Percentiles rank a stretch among this genome's conserved stretches.
These are phyloP conservation scores for Drosophila hydei DNA, from an alignment of 1,140 invertebrate genomes.

Conservation along the genomic window DNA sequence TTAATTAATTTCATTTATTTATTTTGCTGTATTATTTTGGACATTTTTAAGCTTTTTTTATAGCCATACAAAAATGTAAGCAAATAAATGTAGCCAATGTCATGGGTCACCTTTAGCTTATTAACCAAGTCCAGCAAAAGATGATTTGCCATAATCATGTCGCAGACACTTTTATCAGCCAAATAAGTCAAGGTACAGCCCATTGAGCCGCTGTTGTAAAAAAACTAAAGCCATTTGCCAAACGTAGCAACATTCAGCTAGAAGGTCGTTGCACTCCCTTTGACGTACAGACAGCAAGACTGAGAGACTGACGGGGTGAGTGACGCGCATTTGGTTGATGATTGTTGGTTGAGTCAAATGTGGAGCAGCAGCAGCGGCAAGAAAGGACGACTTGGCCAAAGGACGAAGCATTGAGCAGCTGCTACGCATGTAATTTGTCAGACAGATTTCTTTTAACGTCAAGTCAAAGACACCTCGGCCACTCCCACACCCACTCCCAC, in stretches of 20 bases:
- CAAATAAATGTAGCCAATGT: no score
- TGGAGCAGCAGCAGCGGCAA: slow-evolving; percentile 20
- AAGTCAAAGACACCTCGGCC: slow-evolving; percentile 30
- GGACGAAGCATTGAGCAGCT: slow-evolving; percentile 51
- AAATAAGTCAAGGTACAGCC: background rate
- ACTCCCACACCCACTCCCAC: slow-evolving; percentile 1
- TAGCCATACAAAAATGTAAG: no score
- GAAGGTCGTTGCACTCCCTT: slow-evolving; percentile 21
- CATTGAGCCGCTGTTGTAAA: slow-evolving; percentile 13
- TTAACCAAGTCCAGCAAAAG: background rate
- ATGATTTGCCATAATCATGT: background rate
- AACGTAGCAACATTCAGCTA: slow-evolving; percentile 7
- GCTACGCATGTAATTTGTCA: slow-evolving; percentile 75
- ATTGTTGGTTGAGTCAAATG: slow-evolving; percentile 20
- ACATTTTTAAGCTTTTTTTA: no score
- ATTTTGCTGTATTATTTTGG: no score
- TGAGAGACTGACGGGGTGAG: slow-evolving; percentile 6
- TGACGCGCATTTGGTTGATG: slow-evolving; percentile 13
- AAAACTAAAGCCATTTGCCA: slow-evolving; percentile 13
- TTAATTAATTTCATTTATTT: no score
- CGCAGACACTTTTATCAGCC: background rate
- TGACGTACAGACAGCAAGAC: slow-evolving; percentile 9
- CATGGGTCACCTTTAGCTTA: no score
- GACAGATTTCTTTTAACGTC: slow-evolving; percentile 71
- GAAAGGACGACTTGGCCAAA: slow-evolving; percentile 26